Conservation (phyloP, 2,888 invertebrate species). For the Agonopterix heracliana region DNA sequence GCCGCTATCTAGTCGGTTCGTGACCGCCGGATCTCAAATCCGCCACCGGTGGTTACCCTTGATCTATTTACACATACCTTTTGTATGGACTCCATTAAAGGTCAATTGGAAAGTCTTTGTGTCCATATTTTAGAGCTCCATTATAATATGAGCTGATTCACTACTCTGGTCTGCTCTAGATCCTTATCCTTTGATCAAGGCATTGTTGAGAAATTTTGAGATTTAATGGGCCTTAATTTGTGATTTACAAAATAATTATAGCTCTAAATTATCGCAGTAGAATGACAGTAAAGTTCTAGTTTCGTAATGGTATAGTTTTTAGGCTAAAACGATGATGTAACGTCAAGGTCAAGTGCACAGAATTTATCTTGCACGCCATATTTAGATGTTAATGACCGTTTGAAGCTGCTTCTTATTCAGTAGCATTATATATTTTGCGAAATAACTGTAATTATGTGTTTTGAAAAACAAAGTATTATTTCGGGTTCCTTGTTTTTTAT, state of each 20-base stretch:
- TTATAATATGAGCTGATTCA: slow-evolving; percentile 18
- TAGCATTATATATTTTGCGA: background rate
- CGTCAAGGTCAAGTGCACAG: slow-evolving; percentile 51
- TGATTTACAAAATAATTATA: slow-evolving; percentile 4
- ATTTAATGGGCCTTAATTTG: slow-evolving; percentile 6
- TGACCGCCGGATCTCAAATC: slow-evolving; percentile 68
- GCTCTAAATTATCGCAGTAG: background rate
- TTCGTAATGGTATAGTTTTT: background rate
- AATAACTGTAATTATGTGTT: background rate
- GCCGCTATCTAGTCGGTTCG: slow-evolving; percentile 47
- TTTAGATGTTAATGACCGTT: slow-evolving; percentile 18
- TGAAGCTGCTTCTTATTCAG: background rate
- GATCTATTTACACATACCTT: slow-evolving; percentile 64
- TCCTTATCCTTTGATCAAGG: slow-evolving; percentile 21
- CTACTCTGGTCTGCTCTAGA: slow-evolving; percentile 15
- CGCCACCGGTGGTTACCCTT: slow-evolving; percentile 61
- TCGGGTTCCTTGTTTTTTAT: too few relatives aligned
- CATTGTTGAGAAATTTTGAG: slow-evolving; percentile 4
- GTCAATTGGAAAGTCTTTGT: slow-evolving; percentile 59
- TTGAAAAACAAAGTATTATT: background rate
- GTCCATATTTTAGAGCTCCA: slow-evolving; percentile 22
- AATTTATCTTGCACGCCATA: slow-evolving; percentile 37
- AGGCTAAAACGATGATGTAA: slow-evolving; percentile 31
- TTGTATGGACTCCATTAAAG: slow-evolving; percentile 46
- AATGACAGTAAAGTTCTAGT: background rate